Base-by-base conservation (phyloP, 2,888 invertebrate genomes). In the Pollenia angustigena region DNA sequence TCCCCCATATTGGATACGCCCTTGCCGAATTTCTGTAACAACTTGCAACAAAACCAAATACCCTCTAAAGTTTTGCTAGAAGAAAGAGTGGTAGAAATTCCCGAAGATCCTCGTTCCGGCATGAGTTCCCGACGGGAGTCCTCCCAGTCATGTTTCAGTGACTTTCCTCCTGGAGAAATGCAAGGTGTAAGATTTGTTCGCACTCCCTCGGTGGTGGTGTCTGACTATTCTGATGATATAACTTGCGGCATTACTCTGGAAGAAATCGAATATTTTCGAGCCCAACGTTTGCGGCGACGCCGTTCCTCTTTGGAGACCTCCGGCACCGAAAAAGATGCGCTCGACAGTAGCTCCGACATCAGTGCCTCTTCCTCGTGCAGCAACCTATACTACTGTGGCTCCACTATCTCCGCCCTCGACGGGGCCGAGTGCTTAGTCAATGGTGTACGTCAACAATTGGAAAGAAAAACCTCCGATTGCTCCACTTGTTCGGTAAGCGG, bases 151-250 rank as follows among this genome's bases (percentile, higher is more conserved):
- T 92, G 91, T 88, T 84, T 91, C 64, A 95, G 94, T 90, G 94
- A 94, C 88, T 91, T 89, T 80, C 89, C 88, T 0, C 92, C 92
- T 68, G 93, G 94, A 16, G 94, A 94, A 78, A 78, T 81, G 83
- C 94, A 89, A 91, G 93, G 89, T 90, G 94, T 94, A 79, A 93
- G 95, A 6, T 96, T 95, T 90, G 96, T 97, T 93, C 94, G 97
- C 84, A 97, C 97, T 0, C 97, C 97, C 0, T 97, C 97, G 79
- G 97, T 97, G 64, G 97, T 97, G 4, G 97, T 97, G 58, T 97
- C 97, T 90, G 97, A 97, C 92, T 97, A 97, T 91, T 97, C 97
- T 0, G 97, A 97, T 90, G 97, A 96, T 90, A 93, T 95, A 8
- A 93, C 94, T 89, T 93, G 93, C 79, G 94, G 95, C 71, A 93